A percentile compares a stretch with the other conserved stretches of the same genome.
phyloP scores from a whole-genome alignment of 2,797 vertebrate genomes.

The Syndactyla subalaris region DNA sequence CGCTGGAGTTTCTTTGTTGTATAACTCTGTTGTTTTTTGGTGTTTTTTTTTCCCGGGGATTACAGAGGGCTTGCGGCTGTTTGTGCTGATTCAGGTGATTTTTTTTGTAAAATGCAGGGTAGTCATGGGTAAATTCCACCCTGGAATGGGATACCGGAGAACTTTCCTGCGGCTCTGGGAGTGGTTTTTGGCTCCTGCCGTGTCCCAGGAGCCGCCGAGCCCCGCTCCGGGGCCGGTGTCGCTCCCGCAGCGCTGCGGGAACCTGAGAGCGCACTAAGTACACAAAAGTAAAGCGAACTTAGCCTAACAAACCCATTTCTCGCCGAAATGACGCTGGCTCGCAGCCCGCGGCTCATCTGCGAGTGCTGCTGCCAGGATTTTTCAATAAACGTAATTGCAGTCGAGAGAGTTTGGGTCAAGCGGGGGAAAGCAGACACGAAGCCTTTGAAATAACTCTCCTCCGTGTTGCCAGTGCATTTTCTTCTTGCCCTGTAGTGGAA shows the following conservation, averaged over 20 bases:
- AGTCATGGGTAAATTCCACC: background rate
- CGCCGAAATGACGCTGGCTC: background rate
- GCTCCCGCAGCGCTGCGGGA: background rate
- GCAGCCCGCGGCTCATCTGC: background rate
- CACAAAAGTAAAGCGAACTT: background rate
- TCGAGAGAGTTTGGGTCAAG: background rate
- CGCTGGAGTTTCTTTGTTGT: conserved; percentile 33
- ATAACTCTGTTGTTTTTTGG: background rate
- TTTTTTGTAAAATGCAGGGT: background rate
- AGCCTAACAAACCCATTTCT: background rate
- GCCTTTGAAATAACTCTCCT: background rate
- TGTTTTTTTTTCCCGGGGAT: background rate
- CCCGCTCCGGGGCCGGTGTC: background rate
- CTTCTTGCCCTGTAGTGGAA: accelerated
- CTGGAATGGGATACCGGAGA: background rate
- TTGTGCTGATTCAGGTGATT: background rate
- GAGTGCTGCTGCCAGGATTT: background rate
- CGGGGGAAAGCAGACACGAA: background rate
- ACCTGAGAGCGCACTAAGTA: background rate
- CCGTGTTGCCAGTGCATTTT: background rate
- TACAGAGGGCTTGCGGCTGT: background rate
- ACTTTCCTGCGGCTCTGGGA: background rate
- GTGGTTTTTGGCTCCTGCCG: background rate
- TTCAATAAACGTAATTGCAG: background rate
- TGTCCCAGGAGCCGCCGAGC: background rate